phyloP scores from a whole-genome alignment of 1,140 invertebrate genomes.

The Dendrolimus punctatus region DNA sequence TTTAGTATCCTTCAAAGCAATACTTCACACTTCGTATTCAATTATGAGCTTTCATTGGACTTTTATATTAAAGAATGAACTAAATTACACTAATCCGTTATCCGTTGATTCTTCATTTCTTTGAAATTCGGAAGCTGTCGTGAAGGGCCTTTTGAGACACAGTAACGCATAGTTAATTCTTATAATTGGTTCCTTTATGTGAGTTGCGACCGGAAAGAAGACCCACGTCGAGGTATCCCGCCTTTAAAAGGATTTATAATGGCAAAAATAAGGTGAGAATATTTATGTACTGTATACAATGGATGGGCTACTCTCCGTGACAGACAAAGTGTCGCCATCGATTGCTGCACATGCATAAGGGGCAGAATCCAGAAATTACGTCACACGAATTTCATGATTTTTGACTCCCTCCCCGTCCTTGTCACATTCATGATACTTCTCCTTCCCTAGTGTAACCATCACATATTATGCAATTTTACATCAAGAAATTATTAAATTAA shows the following conservation, averaged over 20 bases:
- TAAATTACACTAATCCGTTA: conserved; percentile 52
- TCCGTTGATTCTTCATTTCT: conserved; percentile 35
- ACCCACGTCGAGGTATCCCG: conserved; percentile 48
- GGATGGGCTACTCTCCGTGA: conserved; percentile 13
- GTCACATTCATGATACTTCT: too few species aligned
- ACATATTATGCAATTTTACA: too few species aligned
- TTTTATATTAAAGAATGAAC: conserved; percentile 28
- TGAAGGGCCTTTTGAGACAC: conserved; percentile 33
- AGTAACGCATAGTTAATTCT: conserved; percentile 36
- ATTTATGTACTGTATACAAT: conserved; percentile 21
- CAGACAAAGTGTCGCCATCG: conserved; percentile 53
- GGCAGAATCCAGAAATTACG: too few species aligned
- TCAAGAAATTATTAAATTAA: too few species aligned
- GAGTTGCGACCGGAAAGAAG: conserved; percentile 47
- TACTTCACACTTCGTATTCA: conserved; percentile 7
- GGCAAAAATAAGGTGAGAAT: conserved; percentile 32
- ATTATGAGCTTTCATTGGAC: conserved; percentile 9
- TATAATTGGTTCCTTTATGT: conserved; percentile 62
- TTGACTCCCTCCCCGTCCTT: too few species aligned
- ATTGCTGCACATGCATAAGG: too few species aligned
- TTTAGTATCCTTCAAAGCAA: conserved; percentile 3
- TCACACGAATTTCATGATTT: too few species aligned
- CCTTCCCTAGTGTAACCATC: too few species aligned
- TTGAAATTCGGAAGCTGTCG: conserved; percentile 59
- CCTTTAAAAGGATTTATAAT: conserved; percentile 56